Base-by-base conservation (phyloP, 2,113 vertebrate genomes). In the Microtus pennsylvanicus region DNA sequence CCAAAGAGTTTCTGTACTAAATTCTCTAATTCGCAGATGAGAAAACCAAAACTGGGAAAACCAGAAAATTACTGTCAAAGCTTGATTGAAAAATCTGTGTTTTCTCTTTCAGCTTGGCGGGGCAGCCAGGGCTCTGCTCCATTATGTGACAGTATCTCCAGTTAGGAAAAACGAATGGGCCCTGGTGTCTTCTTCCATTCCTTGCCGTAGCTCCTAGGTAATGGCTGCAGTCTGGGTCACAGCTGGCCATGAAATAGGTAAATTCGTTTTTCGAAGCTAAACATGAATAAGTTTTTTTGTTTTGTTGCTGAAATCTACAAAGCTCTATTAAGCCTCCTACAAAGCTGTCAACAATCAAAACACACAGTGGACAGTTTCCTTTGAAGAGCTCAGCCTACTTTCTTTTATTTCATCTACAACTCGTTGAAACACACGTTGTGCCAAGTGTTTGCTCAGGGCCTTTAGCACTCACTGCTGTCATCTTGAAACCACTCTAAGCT, bases 11-110 rank as follows among this genome's bases (percentile, higher is more conserved):
- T 93, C 70, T 94, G 9, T 88, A 52, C 45, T 38, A 95, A 17
- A 87, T 91, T 91, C 24, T 72, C 94, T 61, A 33, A 35, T 94
- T 91, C 93, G 52, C 35, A 92, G 35, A 77, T 86, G 67, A 97
- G 33, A 96, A 96, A 96, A 82, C 45, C 7, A 4, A 96, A 47
- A 14, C 82, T 67, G 30, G 10, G 52, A 52, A 52, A 55, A n/a
- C 82, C 21, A 85, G 91, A 52, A 88, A 83, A 88, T 89, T 63
- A 47, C 47, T 9, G 13, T 95, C 72, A 67, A 88, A 80, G 33
- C 17, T 38, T 47, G 91, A 93, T 47, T 91, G 85, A 58, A 83
- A 82, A 87, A 47, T 76, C 30, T 30, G 1, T 22, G 47, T 8
- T 7, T 81, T 61, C 82, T 87, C 17, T 21, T 91, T 86, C 22